These are phyloP conservation scores for Centrocercus urophasianus DNA, from an alignment of 2,113 vertebrate species.

Conservation along the genomic window DNA sequence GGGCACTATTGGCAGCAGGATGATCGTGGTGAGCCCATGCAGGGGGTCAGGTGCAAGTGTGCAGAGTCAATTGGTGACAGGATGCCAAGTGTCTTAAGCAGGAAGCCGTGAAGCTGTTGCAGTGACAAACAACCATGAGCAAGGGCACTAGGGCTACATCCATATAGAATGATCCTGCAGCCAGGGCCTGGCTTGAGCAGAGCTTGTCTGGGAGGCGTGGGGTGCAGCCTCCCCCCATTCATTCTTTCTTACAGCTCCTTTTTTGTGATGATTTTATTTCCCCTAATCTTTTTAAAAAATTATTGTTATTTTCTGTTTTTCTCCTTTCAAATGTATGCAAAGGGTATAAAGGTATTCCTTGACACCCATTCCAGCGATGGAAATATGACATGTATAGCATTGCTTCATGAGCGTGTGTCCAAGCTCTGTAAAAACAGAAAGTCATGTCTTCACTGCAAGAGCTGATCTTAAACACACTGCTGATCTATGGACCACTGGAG, in stretches of 20 bases:
- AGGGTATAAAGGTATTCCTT: background rate
- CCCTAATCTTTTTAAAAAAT: background rate
- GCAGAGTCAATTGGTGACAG: background rate
- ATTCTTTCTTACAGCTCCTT: background rate
- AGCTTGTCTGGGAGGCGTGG: background rate
- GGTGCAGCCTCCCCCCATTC: background rate
- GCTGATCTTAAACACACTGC: background rate
- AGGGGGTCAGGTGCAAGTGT: constrained; percentile 41
- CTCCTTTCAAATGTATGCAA: background rate
- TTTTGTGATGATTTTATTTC: background rate
- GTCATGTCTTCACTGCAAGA: background rate
- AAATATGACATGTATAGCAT: background rate
- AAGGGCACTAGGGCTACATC: background rate
- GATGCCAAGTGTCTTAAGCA: constrained; percentile 30
- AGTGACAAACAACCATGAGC: background rate
- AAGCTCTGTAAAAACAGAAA: background rate
- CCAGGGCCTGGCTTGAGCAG: background rate
- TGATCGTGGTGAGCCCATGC: constrained; percentile 43
- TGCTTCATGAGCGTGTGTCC: background rate
- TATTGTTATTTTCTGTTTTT: background rate
- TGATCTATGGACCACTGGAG: background rate
- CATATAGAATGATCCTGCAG: background rate
- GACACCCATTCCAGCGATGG: background rate
- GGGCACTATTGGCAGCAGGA: background rate
- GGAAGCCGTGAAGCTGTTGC: background rate